These are phyloP conservation scores for Microchrysa polita DNA, from an alignment of 2,888 invertebrate species.

Conservation along the genomic window DNA sequence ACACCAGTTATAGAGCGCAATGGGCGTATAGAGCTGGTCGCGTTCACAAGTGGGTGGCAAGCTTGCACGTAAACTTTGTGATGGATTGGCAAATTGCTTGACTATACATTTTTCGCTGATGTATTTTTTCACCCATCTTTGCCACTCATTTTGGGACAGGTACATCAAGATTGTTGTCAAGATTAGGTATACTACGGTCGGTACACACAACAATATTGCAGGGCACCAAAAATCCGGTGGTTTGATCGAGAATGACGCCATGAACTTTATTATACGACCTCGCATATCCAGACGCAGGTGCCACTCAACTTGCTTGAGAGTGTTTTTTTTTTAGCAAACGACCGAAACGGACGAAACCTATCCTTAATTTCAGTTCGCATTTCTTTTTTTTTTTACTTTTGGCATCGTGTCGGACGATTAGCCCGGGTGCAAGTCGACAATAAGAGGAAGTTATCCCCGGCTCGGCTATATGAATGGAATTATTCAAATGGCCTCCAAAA, in stretches of 20 bases:
- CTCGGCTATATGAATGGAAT: too few species aligned
- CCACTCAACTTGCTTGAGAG: too few species aligned
- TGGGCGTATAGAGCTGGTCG: background rate
- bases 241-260: background rate
- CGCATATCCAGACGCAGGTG: too few species aligned
- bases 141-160: background rate
- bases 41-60: background rate
- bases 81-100: slow-evolving; percentile 40
- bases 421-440: too few species aligned
- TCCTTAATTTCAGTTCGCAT: too few species aligned
- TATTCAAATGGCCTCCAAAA: too few species aligned
- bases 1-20: too few species aligned
- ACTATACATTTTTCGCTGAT: slow-evolving; percentile 23
- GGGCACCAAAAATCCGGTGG: background rate
- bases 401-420: too few species aligned
- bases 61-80: slow-evolving; percentile 27
- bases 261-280: background rate
- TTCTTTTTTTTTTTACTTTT: too few species aligned
- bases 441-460: too few species aligned
- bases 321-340: too few species aligned
- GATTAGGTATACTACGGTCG: background rate
- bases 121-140: background rate
- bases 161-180: slow-evolving; percentile 26
- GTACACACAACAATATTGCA: background rate
- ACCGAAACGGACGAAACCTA: too few species aligned